Conservation (phyloP, 2,888 invertebrate genomes). For the Heliothis peltigera region DNA sequence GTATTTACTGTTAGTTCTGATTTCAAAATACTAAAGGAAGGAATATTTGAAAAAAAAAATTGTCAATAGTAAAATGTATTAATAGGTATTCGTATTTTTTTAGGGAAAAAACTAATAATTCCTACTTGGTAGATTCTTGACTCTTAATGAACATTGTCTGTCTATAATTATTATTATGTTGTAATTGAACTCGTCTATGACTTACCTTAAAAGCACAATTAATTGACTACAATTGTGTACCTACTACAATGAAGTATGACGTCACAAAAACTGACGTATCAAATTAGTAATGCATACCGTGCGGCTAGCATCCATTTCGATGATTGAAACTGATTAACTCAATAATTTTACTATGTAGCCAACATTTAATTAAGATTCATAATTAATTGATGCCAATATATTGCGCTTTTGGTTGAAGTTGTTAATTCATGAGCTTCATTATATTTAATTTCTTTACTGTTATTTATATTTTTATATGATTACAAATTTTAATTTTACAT, state of each 20-base stretch:
- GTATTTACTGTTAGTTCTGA: too few species aligned
- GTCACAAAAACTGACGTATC: constrained; percentile 11
- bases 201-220: neutral
- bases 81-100: too few species aligned
- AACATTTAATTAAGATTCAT: constrained; percentile 12
- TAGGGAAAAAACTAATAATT: too few species aligned
- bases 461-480: neutral
- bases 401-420: neutral
- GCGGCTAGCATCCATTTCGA: constrained; percentile 1
- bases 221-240: neutral
- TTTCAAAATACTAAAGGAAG: too few species aligned
- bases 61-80: too few species aligned
- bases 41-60: too few species aligned
- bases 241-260: neutral
- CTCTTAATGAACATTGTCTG: too few species aligned
- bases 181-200: neutral
- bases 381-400: constrained; percentile 18
- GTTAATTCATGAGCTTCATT: neutral
- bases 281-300: constrained; percentile 36
- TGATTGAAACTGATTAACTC: constrained; percentile 29
- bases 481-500: neutral
- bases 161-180: too few species aligned
- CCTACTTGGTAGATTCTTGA: too few species aligned
- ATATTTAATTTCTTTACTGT: neutral
- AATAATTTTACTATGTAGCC: constrained; percentile 9